A percentile compares a stretch with the other conserved stretches of the same genome.
These are phyloP conservation scores for Galemys pyrenaicus DNA, from an alignment of 2,113 vertebrate species.

Conservation along the genomic window DNA sequence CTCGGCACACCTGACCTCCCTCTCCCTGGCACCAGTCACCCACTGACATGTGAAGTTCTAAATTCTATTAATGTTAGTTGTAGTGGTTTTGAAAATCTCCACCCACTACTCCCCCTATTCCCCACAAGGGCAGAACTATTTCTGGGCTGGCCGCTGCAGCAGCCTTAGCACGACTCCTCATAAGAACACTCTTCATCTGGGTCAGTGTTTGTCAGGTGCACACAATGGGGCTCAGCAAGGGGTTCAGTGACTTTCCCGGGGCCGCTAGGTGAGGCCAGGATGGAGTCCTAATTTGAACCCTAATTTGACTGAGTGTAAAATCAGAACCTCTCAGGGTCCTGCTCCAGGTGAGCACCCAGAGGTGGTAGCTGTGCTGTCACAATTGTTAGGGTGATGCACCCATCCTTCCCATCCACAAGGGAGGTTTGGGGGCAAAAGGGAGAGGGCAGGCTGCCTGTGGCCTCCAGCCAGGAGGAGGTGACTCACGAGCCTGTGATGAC, in stretches of 20 bases:
- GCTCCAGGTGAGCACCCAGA: not conserved
- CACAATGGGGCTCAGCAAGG: not conserved
- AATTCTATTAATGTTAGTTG: no score
- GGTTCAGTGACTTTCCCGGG: not conserved
- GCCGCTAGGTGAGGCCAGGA: not conserved
- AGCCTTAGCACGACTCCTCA: not conserved
- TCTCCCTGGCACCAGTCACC: not conserved
- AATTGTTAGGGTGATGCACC: not conserved
- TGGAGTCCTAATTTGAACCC: not conserved
- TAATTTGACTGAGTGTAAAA: not conserved
- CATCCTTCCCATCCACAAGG: not conserved
- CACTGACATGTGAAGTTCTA: no score
- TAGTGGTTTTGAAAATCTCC: not conserved
- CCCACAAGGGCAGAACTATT: not conserved
- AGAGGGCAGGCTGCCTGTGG: not conserved
- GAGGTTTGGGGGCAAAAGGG: not conserved
- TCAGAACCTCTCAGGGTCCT: not conserved
- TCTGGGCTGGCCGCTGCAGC: rapidly evolving
- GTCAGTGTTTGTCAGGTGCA: not conserved
- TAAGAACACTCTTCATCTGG: no score
- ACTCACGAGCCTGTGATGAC: constrained; percentile 57
- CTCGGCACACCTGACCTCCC: not conserved
- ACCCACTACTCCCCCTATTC: not conserved
- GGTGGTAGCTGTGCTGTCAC: not conserved
- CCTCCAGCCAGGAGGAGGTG: constrained; percentile 47